These are phyloP conservation scores for Pogonophryne albipinna DNA, from an alignment of 2,797 vertebrate species.

Conservation along the genomic window DNA sequence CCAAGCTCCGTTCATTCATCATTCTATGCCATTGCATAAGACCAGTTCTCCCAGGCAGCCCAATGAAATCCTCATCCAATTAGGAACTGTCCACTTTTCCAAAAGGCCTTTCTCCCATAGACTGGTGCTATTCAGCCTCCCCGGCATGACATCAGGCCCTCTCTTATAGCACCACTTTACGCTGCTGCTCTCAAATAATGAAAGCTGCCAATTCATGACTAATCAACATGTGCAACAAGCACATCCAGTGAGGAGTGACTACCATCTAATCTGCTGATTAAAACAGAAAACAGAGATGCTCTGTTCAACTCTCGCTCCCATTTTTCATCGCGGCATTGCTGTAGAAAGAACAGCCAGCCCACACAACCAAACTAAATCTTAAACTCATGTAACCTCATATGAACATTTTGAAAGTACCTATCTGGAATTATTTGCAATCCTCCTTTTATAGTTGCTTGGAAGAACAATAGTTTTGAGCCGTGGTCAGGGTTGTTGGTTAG, in stretches of 20 bases:
- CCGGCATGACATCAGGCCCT: conserved; percentile 81
- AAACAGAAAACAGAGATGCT: conserved; percentile 79
- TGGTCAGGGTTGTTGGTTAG: conserved; percentile 2
- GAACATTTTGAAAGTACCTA: conserved; percentile 26
- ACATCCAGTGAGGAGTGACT: conserved; percentile 81
- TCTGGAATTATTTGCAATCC: conserved; percentile 29
- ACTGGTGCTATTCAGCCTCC: conserved; percentile 80
- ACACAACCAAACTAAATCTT: conserved; percentile 8
- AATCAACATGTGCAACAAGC: conserved; percentile 84
- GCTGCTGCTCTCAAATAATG: conserved; percentile 83
- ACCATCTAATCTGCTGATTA: conserved; percentile 80
- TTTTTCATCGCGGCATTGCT: conserved; percentile 48
- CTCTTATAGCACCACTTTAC: conserved; percentile 82
- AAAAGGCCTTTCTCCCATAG: conserved; percentile 82
- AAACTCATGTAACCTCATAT: conserved; percentile 20
- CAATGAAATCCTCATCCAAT: conserved; percentile 85
- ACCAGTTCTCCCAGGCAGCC: conserved; percentile 73
- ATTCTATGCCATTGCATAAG: conserved; percentile 77
- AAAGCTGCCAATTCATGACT: conserved; percentile 85
- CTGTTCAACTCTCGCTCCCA: conserved; percentile 66
- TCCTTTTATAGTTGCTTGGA: conserved; percentile 2
- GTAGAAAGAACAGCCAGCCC: conserved; percentile 47
- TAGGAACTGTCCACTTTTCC: conserved; percentile 82
- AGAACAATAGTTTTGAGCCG: background rate
- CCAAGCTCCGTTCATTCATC: conserved; percentile 72